phyloP scores from a whole-genome alignment of 2,113 vertebrate species.

The Gnathonemus longibarbis region DNA sequence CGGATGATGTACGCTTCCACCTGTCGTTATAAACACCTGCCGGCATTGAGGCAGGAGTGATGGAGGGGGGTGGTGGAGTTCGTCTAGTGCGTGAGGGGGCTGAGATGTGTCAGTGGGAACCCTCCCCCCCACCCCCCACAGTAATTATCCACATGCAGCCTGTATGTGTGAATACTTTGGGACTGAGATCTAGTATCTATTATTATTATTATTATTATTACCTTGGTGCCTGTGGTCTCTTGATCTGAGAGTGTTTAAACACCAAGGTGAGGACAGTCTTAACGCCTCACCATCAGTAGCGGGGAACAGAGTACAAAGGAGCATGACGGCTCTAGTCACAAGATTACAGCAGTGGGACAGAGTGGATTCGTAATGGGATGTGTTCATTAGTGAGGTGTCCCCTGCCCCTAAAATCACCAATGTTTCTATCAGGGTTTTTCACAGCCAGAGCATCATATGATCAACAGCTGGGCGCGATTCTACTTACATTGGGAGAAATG shows the following conservation, averaged over 20 bases:
- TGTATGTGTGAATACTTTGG: background rate
- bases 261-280: background rate
- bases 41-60: background rate
- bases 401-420: background rate
- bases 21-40: background rate
- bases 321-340: background rate
- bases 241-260: background rate
- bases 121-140: background rate
- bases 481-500: background rate
- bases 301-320: background rate
- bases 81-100: background rate
- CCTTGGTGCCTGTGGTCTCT: background rate
- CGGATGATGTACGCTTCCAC: background rate
- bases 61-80: background rate
- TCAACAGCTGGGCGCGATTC: background rate
- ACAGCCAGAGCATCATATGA: background rate
- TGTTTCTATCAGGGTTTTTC: background rate
- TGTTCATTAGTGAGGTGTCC: background rate
- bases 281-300: background rate
- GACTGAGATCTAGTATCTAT: background rate
- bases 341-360: background rate
- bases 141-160: background rate
- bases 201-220: background rate
- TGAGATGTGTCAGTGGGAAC: background rate
- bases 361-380: background rate